A percentile compares a stretch with the other conserved stretches of the same genome.
Evolutionary conservation across 2,113 vertebrate species (phyloP).

Genomic region (Jacana jacana): DNA sequence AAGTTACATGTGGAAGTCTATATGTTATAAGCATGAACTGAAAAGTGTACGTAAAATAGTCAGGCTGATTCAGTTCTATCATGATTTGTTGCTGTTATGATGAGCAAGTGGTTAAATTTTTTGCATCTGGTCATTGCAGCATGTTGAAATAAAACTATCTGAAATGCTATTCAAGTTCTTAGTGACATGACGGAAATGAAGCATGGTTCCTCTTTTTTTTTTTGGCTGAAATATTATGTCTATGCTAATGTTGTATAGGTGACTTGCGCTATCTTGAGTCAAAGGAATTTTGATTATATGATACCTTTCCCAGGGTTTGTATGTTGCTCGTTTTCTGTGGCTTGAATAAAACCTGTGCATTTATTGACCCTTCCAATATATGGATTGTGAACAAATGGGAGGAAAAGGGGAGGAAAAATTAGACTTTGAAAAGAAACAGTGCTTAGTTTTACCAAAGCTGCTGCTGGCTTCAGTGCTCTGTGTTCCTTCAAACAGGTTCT

Average conservation of each 20-base stretch:
- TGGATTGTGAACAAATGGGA: neutral
- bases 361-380: neutral
- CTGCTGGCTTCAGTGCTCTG: constrained; percentile 20
- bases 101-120: neutral
- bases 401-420: neutral
- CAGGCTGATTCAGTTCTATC: neutral
- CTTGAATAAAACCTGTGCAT: neutral
- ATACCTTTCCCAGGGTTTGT: neutral
- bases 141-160: neutral
- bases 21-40: neutral
- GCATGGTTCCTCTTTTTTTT: neutral
- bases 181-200: neutral
- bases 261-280: neutral
- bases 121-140: neutral
- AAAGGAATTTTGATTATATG: neutral
- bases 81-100: neutral
- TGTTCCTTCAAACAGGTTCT: constrained; percentile 61
- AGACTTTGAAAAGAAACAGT: constrained; percentile 1
- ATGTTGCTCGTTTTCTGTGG: neutral
- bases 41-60: neutral
- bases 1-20: neutral
- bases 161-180: neutral
- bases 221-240: neutral
- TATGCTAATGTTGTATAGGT: neutral
- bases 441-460: neutral